phyloP scores from a whole-genome alignment of 1,140 invertebrate species.

The Drosophila nasuta region DNA sequence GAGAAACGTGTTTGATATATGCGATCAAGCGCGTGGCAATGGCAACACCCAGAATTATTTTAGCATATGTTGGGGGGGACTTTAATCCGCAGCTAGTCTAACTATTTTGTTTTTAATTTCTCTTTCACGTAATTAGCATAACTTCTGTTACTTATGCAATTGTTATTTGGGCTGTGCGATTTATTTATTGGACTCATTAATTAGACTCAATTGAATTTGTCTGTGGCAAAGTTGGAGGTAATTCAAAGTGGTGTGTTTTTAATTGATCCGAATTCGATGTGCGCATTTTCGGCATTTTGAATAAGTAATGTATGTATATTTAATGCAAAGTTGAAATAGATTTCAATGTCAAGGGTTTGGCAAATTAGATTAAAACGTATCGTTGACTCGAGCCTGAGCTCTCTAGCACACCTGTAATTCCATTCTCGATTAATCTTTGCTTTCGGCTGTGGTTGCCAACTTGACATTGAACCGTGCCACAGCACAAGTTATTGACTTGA shows the following conservation, averaged over 20 bases:
- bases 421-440: conserved; percentile 23
- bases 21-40: conserved; percentile 20
- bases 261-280: background rate
- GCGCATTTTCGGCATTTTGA: background rate
- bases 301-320: background rate
- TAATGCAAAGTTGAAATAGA: too few species aligned
- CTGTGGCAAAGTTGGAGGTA: conserved; percentile 4
- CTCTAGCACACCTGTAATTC: conserved; percentile 44
- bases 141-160: background rate
- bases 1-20: conserved; percentile 44
- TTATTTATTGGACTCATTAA: background rate
- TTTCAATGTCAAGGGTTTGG: conserved; percentile 46
- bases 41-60: background rate
- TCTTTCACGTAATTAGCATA: background rate
- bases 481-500: conserved; percentile 50
- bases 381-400: background rate
- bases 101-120: background rate
- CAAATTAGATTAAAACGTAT: background rate
- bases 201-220: background rate
- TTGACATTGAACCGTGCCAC: conserved; percentile 66
- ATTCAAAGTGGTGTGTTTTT: background rate
- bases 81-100: background rate
- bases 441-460: conserved; percentile 30
- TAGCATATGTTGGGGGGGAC: background rate
- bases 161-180: background rate